Evolutionary conservation across 2,888 invertebrate species (phyloP), one percentile per base, ranked within the genome.

Genomic region (Napeogenes sylphis): DNA sequence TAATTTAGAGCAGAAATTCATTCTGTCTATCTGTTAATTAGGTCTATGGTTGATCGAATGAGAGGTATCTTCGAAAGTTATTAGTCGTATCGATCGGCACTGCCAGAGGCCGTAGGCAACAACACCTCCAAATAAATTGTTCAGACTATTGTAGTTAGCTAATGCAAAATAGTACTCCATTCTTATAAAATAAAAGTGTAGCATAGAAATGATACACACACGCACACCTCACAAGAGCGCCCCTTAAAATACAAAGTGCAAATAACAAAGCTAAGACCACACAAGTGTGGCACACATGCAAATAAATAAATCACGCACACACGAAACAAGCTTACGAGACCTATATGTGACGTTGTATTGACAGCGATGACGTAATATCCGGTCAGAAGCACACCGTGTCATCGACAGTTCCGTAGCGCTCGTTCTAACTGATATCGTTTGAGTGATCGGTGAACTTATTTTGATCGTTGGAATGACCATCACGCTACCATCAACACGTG

Each of bases 291-390:
- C 3, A 30, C 21, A 30, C 30, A 30, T 51, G 30, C 51, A 51
- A 13, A 51, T 21, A 21, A 21, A 21, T 21, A 21, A 12, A 30
- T 1, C 51, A 51, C 51, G 12, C 51, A 30, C n/a, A 51, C 51
- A 51, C 10, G 51, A 8, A 10, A 51, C 51, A 21, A 21, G 21
- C 51, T 21, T 21, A 51, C 51, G 51, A 21, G 47, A 51, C 10
- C 51, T 51, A 42, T 10, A 42, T 10, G 51, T 59, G 62, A 65
- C 64, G 56, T 62, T 59, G 33, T 12, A 47, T 46, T 69, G 68
- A 66, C 71, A 63, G 68, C 74, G 72, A 78, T 83, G 82, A 80
- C 82, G 79, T 82, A 81, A 83, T 74, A 75, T 82, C 80, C 82
- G 71, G 69, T 62, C 70, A 59, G 65, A 62, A 69, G 68, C 68